These are phyloP conservation scores for Carposina sasakii DNA, from an alignment of 1,140 invertebrate genomes.

Conservation along the genomic window DNA sequence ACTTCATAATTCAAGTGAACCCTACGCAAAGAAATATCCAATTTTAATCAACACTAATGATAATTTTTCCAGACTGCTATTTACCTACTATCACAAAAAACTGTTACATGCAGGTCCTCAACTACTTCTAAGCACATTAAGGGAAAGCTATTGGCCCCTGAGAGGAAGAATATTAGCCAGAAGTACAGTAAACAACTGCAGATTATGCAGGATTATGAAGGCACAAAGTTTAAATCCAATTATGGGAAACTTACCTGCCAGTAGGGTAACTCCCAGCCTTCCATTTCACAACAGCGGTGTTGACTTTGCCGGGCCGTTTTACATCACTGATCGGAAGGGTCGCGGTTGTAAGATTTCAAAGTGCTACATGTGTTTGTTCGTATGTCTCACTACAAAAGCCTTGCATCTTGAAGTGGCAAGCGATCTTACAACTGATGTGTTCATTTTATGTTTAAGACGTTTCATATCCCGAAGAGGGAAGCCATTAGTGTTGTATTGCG, in stretches of 20 bases:
- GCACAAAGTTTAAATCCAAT: constrained; percentile 4
- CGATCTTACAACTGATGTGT: constrained; percentile 10
- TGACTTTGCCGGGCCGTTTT: constrained; percentile 23
- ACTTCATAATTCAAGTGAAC: background rate
- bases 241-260: background rate
- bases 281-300: constrained; percentile 21
- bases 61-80: constrained; percentile 9
- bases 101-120: constrained; percentile 2
- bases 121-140: background rate
- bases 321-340: constrained; percentile 10
- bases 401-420: constrained; percentile 17
- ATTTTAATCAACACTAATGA: constrained; percentile 6
- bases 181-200: constrained; percentile 4
- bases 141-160: constrained; percentile 1
- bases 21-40: constrained; percentile 6
- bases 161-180: background rate
- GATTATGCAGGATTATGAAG: constrained; percentile 2
- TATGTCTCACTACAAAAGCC: constrained; percentile 14
- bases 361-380: constrained; percentile 17
- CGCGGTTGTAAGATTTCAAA: constrained; percentile 14
- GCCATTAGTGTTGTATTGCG: constrained; percentile 6
- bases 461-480: constrained; percentile 16
- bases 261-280: constrained; percentile 5
- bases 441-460: constrained; percentile 12
- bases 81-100: constrained; percentile 1